Percentiles rank a stretch among this genome's conserved stretches.
Conservation (phyloP, 2,797 vertebrate genomes). For the Potorous gilbertii region DNA sequence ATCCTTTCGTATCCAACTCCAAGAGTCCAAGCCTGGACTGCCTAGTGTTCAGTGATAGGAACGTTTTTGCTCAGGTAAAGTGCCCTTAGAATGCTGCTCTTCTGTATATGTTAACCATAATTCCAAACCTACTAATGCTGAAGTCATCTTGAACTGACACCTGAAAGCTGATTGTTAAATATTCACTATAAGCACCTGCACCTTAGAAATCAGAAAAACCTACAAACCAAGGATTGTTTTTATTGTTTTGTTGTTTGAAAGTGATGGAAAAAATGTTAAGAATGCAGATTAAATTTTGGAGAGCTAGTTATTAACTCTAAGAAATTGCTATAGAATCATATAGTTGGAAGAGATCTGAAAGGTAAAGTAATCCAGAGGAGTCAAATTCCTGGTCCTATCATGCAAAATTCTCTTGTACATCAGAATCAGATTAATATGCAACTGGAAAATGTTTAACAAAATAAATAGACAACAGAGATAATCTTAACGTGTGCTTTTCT, state of each 20-base stretch:
- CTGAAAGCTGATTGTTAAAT: neutral
- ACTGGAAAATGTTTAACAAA: neutral
- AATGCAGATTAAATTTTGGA: neutral
- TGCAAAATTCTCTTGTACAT: neutral
- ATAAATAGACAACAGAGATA: neutral
- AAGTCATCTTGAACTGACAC: neutral
- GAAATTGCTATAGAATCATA: neutral
- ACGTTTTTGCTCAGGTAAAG: neutral
- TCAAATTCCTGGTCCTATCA: neutral
- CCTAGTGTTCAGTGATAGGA: neutral
- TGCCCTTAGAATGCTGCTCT: neutral
- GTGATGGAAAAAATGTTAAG: neutral
- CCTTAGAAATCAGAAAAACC: neutral
- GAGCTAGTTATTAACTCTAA: neutral
- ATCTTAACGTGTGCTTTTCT: neutral
- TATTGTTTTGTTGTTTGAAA: neutral
- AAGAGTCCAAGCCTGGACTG: neutral
- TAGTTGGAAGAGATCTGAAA: neutral
- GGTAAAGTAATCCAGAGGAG: neutral
- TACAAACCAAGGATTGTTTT: neutral
- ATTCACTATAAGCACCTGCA: neutral
- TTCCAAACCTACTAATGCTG: neutral
- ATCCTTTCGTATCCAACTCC: neutral
- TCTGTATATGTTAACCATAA: neutral
- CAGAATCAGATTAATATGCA: neutral